Evolutionary conservation across 2,113 vertebrate genomes (phyloP), one percentile per base, ranked within the genome.

Genomic region (Baryphthengus martii): DNA sequence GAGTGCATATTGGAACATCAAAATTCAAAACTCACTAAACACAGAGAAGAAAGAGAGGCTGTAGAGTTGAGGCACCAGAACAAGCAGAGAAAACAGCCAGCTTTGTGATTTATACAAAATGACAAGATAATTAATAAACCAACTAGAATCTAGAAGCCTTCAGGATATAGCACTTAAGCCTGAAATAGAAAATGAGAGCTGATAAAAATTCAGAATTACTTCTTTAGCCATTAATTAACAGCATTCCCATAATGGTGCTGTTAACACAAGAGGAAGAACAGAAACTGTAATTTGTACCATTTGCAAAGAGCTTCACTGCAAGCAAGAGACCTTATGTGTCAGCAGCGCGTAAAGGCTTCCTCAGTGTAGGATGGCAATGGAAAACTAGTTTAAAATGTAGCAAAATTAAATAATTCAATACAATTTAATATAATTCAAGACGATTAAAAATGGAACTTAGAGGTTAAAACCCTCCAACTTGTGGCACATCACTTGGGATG

Each of bases 161-260:
- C 67, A 82, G 40, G 65, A 95, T 85, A 92, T 9, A 74, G 50
- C n/a, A 44, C 65, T 92, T 84, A 85, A 93, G 72, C 55, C 47
- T 63, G 63, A 80, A 91, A 87, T 35, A 62, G 85, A 90, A 95
- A 93, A 77, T 58, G 76, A 94, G 78, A 79, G 37, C 83, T 65
- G 89, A 88, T 83, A 80, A 95, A 92, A 90, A 92, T 58, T 75
- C 81, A 42, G 37, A 70, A 85, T 55, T 76, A 81, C 78, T 89
- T 93, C 71, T 95, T 92, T 44, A 73, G 84, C 68, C 52, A 59
- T 75, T 95, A 95, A 89, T 89, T 91, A 95, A 88, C 62, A 79
- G 67, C 20, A 40, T 31, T 73, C 53, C 52, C 65, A 86, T 81
- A 78, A 92, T 6, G 39, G 79, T 67, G 47, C 67, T 84, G 75